Percentiles rank a stretch among this genome's conserved stretches.
phyloP scores from a whole-genome alignment of 2,888 invertebrate species.

The Cheilosia scutellata region DNA sequence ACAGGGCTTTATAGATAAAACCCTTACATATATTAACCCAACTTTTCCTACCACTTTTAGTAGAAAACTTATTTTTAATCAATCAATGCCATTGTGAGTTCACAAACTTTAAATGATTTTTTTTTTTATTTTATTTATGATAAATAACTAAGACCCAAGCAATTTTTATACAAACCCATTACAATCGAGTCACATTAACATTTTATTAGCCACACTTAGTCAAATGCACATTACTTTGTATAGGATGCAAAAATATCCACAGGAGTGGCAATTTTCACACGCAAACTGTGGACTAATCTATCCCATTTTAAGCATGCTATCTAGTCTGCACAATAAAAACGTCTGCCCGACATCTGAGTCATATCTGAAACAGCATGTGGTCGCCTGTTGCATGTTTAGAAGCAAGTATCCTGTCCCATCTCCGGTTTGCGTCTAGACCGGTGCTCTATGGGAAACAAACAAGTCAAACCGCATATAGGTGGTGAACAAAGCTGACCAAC shows the following conservation, averaged over 20 bases:
- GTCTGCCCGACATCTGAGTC: constrained; percentile 44
- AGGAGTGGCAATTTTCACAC: constrained; percentile 65
- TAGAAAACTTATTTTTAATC: no score
- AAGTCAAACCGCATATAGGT: constrained; percentile 30
- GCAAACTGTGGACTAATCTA: constrained; percentile 40
- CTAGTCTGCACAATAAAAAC: constrained; percentile 37
- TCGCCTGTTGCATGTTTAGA: constrained; percentile 59
- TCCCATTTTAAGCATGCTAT: constrained; percentile 16
- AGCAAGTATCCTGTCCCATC: constrained; percentile 36
- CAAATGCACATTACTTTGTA: not conserved
- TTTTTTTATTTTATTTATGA: no score
- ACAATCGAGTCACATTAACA: not conserved
- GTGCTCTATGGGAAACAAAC: not conserved
- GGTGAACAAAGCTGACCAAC: constrained; percentile 23
- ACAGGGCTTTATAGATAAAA: no score
- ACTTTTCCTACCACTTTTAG: no score
- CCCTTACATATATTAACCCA: no score
- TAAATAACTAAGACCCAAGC: no score
- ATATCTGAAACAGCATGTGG: constrained; percentile 40
- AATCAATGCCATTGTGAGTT: no score
- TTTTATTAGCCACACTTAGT: not conserved
- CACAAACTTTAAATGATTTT: no score
- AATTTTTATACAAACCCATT: no score
- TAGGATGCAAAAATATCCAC: constrained; percentile 1
- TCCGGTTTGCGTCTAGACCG: constrained; percentile 48